phyloP scores from a whole-genome alignment of 2,113 vertebrate species.

The Edolisoma coerulescens region DNA sequence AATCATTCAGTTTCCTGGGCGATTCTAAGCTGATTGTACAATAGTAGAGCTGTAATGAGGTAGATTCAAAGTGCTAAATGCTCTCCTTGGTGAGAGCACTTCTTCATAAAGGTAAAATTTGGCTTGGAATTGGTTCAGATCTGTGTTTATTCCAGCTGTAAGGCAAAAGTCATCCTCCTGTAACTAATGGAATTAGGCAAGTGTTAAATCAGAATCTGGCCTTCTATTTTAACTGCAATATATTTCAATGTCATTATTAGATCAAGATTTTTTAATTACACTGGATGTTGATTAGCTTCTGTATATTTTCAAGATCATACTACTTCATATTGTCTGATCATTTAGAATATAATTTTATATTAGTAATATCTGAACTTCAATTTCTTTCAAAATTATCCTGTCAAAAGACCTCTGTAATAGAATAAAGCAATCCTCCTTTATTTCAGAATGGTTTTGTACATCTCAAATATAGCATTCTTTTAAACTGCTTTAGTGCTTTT shows the following conservation, averaged over 20 bases:
- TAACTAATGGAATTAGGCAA: background rate
- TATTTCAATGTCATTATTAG: background rate
- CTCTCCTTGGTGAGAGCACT: background rate
- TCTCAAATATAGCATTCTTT: constrained; percentile 14
- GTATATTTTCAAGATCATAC: background rate
- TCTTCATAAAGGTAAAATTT: background rate
- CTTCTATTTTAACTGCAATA: background rate
- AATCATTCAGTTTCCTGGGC: background rate
- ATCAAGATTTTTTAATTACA: background rate
- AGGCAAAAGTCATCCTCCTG: background rate
- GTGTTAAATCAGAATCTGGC: background rate
- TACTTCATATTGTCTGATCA: background rate
- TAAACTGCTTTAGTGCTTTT: constrained; percentile 18
- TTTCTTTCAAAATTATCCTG: background rate
- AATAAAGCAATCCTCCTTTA: background rate
- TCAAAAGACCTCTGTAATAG: background rate
- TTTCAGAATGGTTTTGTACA: constrained; percentile 22
- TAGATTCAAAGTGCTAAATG: background rate
- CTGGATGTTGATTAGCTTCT: background rate
- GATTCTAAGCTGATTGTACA: background rate
- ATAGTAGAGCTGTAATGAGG: background rate
- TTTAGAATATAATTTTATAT: background rate
- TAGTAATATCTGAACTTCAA: background rate
- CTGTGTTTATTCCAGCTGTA: background rate
- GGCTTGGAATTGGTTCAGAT: background rate